phyloP scores from a whole-genome alignment of 2,113 vertebrate genomes.

The Mormyrus iriodes region DNA sequence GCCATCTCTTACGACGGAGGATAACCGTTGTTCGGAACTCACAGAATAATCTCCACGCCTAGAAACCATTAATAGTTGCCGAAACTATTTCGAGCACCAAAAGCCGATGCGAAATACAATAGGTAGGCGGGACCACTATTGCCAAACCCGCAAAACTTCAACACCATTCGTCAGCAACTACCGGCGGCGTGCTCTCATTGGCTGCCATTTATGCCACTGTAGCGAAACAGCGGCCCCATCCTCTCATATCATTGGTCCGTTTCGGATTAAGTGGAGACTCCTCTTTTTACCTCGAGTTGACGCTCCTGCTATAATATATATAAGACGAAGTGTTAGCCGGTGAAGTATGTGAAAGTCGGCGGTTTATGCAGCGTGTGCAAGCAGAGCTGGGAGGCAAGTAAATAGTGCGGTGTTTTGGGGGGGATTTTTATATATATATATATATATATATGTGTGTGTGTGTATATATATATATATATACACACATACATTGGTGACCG shows the following conservation, averaged over 20 bases:
- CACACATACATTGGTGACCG: not conserved
- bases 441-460: no score
- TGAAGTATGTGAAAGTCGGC: not conserved
- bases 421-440: not conserved
- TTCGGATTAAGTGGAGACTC: not conserved
- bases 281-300: not conserved
- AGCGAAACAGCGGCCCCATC: not conserved
- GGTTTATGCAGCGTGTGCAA: not conserved
- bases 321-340: not conserved
- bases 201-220: not conserved
- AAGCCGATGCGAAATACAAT: not conserved
- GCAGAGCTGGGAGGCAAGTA: not conserved
- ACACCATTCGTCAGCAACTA: not conserved
- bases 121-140: not conserved
- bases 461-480: no score
- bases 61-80: not conserved
- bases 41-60: not conserved
- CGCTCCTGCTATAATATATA: not conserved
- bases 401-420: not conserved
- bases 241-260: not conserved
- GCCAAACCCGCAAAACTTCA: not conserved
- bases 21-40: not conserved
- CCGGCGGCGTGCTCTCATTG: not conserved
- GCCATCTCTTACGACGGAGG: not conserved
- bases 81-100: not conserved